Conservation (phyloP, 2,113 vertebrate genomes). For the Myotis davidii region DNA sequence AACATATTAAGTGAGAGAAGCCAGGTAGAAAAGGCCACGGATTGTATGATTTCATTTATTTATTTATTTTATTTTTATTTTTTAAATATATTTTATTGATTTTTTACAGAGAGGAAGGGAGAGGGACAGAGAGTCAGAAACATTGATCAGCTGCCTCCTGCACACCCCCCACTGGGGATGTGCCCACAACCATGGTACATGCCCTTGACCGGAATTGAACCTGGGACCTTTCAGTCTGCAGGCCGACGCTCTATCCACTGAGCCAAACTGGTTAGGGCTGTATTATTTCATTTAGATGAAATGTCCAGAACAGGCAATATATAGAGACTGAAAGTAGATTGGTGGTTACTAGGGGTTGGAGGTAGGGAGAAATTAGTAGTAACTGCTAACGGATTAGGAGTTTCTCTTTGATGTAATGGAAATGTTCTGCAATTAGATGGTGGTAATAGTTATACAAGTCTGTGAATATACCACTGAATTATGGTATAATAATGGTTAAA, state of each 20-base stretch:
- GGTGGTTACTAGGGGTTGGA: background rate
- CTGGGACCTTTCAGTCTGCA: too few species aligned
- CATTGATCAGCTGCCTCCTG: too few species aligned
- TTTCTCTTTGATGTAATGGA: background rate
- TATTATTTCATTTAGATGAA: background rate
- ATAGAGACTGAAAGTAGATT: background rate
- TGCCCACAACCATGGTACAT: too few species aligned
- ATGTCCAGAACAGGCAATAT: background rate
- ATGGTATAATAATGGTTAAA: background rate
- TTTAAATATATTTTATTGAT: too few species aligned
- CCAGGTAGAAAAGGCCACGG: background rate
- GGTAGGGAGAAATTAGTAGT: background rate
- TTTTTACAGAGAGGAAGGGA: too few species aligned
- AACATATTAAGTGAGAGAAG: background rate
- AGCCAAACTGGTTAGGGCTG: too few species aligned
- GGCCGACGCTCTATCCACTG: too few species aligned
- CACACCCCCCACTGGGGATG: too few species aligned
- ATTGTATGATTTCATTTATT: background rate
- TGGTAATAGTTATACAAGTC: background rate
- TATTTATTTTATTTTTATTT: too few species aligned
- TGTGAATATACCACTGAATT: background rate
- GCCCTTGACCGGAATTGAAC: too few species aligned
- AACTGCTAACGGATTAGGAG: background rate
- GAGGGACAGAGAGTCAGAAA: too few species aligned
- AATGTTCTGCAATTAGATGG: background rate